phyloP scores from a whole-genome alignment of 2,113 vertebrate species.

The Rhineura floridana region DNA sequence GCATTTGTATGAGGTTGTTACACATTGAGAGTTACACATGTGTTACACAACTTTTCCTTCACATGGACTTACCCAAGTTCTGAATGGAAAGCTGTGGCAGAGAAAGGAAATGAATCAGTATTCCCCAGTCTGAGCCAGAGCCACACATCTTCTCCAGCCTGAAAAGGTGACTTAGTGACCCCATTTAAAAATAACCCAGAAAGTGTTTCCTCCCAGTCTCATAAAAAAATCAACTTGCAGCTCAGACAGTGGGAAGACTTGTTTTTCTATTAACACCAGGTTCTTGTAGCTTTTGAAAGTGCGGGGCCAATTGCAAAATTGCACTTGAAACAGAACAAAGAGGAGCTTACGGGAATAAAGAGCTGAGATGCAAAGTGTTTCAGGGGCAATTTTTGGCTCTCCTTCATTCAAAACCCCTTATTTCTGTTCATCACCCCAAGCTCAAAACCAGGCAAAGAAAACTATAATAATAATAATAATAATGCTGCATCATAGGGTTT shows the following conservation, averaged over 20 bases:
- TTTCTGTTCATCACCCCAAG: not conserved
- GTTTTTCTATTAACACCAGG: not conserved
- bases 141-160: not conserved
- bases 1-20: not conserved
- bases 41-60: not conserved
- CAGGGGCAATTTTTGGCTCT: not conserved
- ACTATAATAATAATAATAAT: too few species aligned
- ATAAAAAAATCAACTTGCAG: not conserved
- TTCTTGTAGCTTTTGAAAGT: not conserved
- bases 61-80: not conserved
- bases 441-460: not conserved
- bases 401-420: not conserved
- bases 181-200: not conserved
- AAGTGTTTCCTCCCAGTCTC: not conserved
- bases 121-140: not conserved
- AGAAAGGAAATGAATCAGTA: not conserved
- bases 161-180: not conserved
- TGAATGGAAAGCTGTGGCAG: slow-evolving; percentile 10
- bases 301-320: not conserved
- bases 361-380: not conserved
- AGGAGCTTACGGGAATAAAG: slow-evolving; percentile 1
- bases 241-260: not conserved
- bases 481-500: not conserved
- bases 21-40: not conserved
- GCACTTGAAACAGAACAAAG: slow-evolving; percentile 15